Conservation (phyloP, 1,140 invertebrate species). For the Epicauta chinensis region DNA sequence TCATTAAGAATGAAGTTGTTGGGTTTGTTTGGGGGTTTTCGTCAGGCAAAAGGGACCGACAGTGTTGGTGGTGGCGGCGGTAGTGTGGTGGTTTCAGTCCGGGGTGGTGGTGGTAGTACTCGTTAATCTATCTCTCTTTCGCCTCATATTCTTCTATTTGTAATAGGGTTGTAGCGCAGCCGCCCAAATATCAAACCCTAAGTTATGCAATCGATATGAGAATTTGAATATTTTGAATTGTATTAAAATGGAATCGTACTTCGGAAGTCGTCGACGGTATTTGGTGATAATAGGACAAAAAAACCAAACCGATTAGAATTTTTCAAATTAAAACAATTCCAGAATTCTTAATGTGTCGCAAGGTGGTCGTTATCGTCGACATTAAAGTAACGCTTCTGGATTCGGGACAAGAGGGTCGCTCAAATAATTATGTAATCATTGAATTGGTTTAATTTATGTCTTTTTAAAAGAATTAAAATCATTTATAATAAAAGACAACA, state of each 20-base stretch:
- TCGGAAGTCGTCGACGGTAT: not conserved
- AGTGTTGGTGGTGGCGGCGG: constrained; percentile 12
- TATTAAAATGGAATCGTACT: constrained; percentile 5
- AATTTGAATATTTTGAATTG: constrained; percentile 26
- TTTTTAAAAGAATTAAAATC: constrained; percentile 7
- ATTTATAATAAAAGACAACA: constrained; percentile 3
- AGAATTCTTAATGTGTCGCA: too few relatives aligned
- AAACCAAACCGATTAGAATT: too few relatives aligned
- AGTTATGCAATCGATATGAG: constrained; percentile 26
- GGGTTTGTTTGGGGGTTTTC: constrained; percentile 36
- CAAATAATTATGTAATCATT: not conserved
- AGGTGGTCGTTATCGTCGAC: too few relatives aligned
- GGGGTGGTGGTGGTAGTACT: too few relatives aligned
- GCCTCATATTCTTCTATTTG: too few relatives aligned
- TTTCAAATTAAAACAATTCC: too few relatives aligned
- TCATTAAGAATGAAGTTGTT: constrained; percentile 45
- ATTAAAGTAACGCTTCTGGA: constrained; percentile 1
- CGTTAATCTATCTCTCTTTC: too few relatives aligned
- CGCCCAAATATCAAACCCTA: not conserved
- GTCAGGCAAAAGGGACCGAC: too few relatives aligned
- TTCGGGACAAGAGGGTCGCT: not conserved
- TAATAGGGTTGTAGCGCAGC: constrained; percentile 3
- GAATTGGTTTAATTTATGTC: constrained; percentile 7
- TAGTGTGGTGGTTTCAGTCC: not conserved
- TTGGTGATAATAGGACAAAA: too few relatives aligned